These are phyloP conservation scores for Linhomoeus sp. DNA, from an alignment of 2,888 invertebrate genomes.

Conservation along the genomic window DNA sequence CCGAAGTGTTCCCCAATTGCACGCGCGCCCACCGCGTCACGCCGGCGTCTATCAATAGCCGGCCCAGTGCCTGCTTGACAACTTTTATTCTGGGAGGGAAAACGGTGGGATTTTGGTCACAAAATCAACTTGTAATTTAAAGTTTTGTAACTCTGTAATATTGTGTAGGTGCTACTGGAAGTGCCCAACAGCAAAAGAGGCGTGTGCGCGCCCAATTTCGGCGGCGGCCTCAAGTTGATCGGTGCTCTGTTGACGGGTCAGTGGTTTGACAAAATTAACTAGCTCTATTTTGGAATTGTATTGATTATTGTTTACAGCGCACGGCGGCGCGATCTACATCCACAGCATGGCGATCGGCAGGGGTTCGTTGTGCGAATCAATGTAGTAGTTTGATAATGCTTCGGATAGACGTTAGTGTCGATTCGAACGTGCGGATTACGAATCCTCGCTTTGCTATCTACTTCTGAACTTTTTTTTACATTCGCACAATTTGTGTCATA, in stretches of 20 bases:
- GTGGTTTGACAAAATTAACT: too few relatives aligned
- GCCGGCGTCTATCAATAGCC: slow-evolving; percentile 82
- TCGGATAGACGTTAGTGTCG: too few relatives aligned
- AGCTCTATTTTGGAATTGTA: not conserved
- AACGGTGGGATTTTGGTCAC: slow-evolving; percentile 22
- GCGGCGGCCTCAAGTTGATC: not conserved
- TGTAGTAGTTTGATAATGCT: too few relatives aligned
- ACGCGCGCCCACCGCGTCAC: slow-evolving; percentile 60
- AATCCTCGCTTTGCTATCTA: too few relatives aligned
- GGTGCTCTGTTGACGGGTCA: not conserved
- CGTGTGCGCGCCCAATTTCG: not conserved
- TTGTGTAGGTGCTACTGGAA: not conserved
- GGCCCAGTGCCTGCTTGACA: slow-evolving; percentile 87
- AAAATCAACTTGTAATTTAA: too few relatives aligned
- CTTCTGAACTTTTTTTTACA: too few relatives aligned
- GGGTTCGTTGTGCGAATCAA: too few relatives aligned
- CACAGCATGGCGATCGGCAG: slow-evolving; percentile 34
- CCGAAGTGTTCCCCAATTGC: not conserved
- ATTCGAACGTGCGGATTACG: too few relatives aligned
- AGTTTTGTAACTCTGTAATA: too few relatives aligned
- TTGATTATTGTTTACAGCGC: slow-evolving; percentile 60
- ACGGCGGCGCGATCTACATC: slow-evolving; percentile 86
- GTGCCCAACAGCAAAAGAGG: not conserved
- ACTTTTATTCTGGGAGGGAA: slow-evolving; percentile 79
- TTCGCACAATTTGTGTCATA: too few relatives aligned